Conservation (phyloP, 2,797 vertebrate species). For the Carapus acus region DNA sequence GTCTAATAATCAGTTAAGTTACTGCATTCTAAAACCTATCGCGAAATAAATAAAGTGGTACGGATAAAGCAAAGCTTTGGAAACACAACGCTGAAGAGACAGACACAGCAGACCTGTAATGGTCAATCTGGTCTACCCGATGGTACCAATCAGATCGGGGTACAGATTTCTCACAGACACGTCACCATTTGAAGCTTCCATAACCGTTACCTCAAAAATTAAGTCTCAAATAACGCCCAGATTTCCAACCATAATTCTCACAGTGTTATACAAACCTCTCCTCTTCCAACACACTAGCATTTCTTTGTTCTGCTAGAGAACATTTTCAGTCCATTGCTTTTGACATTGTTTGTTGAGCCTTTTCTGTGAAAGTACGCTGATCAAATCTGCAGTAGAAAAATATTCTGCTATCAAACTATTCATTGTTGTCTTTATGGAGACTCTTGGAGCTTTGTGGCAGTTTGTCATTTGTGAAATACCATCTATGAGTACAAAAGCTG, state of each 20-base stretch:
- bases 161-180: constrained; percentile 3
- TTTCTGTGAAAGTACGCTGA: constrained; percentile 21
- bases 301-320: constrained; percentile 33
- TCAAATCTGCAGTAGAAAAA: constrained; percentile 40
- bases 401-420: constrained; percentile 46
- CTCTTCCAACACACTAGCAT: constrained; percentile 23
- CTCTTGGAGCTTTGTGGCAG: constrained; percentile 18
- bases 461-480: constrained; percentile 24
- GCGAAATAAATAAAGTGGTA: constrained; percentile 51
- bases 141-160: neutral
- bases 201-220: constrained; percentile 14
- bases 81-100: constrained; percentile 41
- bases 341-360: constrained; percentile 24
- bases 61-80: constrained; percentile 24
- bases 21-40: constrained; percentile 52
- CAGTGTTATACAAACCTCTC: constrained; percentile 20
- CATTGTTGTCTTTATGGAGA: constrained; percentile 24
- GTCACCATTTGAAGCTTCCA: too few relatives aligned
- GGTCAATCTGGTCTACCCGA: too few relatives aligned
- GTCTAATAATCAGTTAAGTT: constrained; percentile 26
- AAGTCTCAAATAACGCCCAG: constrained; percentile 13
- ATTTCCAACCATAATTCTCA: constrained; percentile 15
- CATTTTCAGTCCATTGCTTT: constrained; percentile 30
- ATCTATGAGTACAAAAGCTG: constrained; percentile 51
- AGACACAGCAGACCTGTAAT: too few relatives aligned